Evolutionary conservation across 2,113 vertebrate species (phyloP).

Genomic region (Erpornis zantholeuca): DNA sequence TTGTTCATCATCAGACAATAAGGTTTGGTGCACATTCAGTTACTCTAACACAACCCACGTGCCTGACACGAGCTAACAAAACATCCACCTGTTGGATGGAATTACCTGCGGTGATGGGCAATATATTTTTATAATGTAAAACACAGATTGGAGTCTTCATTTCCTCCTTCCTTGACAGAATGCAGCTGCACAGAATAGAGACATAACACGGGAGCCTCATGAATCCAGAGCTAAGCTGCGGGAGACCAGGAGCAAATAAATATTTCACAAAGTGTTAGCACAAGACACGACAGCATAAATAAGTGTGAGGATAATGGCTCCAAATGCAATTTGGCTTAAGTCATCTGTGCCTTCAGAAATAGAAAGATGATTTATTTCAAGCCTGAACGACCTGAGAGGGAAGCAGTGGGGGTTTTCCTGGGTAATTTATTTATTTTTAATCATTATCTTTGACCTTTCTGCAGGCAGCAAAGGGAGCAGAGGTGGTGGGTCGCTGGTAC

Average conservation of each 20-base stretch:
- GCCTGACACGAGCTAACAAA: neutral
- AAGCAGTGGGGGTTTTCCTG: neutral
- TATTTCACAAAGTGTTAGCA: conserved; percentile 67
- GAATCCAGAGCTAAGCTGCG: conserved; percentile 39
- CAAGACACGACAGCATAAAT: conserved; percentile 61
- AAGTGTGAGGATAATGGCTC: conserved; percentile 49
- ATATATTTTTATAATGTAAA: neutral
- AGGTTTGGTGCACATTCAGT: neutral
- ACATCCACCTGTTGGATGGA: neutral
- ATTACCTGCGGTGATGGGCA: neutral
- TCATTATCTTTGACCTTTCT: conserved; percentile 14
- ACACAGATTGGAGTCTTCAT: conserved; percentile 10
- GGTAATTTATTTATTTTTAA: conserved; percentile 26
- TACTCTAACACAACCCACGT: neutral
- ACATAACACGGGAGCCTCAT: neutral
- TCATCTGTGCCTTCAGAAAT: conserved; percentile 60
- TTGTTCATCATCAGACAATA: neutral
- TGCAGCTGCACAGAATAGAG: conserved; percentile 46
- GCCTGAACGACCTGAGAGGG: neutral
- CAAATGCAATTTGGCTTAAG: conserved; percentile 63
- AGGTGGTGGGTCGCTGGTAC: rapidly evolving
- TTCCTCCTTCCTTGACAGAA: conserved; percentile 31
- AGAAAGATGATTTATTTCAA: conserved; percentile 63
- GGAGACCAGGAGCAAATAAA: conserved; percentile 67
- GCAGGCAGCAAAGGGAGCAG: neutral